phyloP scores from a whole-genome alignment of 2,797 vertebrate genomes.

The Falco columbarius region DNA sequence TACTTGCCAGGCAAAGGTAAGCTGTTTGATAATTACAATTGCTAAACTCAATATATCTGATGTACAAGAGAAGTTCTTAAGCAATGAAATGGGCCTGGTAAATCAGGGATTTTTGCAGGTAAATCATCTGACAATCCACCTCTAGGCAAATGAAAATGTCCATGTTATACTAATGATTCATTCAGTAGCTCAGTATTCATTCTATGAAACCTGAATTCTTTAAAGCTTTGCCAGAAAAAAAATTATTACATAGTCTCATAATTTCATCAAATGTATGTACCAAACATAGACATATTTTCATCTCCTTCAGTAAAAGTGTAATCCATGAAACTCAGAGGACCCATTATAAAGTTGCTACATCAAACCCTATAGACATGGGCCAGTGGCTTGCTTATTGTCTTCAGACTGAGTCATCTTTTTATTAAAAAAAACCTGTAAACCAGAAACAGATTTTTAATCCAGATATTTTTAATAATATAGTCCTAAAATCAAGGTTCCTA shows the following conservation, averaged over 20 bases:
- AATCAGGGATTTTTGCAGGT: not conserved
- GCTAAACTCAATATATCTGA: not conserved
- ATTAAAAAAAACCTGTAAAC: not conserved
- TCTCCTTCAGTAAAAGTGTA: not conserved
- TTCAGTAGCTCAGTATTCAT: not conserved
- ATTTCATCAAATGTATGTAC: not conserved
- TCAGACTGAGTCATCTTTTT: not conserved
- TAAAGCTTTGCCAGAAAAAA: not conserved
- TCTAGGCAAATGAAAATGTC: not conserved
- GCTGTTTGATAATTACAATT: not conserved
- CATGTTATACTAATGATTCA: not conserved
- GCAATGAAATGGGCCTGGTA: not conserved
- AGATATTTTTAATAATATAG: not conserved
- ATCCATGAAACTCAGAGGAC: not conserved
- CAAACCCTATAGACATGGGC: not conserved
- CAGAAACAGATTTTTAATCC: not conserved
- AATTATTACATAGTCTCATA: not conserved
- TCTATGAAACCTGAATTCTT: not conserved
- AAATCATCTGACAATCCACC: not conserved
- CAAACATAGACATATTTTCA: not conserved
- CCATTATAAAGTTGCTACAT: not conserved
- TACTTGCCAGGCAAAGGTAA: not conserved
- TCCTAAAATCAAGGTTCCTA: not conserved
- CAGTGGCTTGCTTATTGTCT: not conserved
- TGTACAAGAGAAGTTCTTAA: not conserved